Percentiles rank a stretch among this genome's conserved stretches.
phyloP scores from a whole-genome alignment of 2,888 invertebrate species.

The Neria commutata region DNA sequence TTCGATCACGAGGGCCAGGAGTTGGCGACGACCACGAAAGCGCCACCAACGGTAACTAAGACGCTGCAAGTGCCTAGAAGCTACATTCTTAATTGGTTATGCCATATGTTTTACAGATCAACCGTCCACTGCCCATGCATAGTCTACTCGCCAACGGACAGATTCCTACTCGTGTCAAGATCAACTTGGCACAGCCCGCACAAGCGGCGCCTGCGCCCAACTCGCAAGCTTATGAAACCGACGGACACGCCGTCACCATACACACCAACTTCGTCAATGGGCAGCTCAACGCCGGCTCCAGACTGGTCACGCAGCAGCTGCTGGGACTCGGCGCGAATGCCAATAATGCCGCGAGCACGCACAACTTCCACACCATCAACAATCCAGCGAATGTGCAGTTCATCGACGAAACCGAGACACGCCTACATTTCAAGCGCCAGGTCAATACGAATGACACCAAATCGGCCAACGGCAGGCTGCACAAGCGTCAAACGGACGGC shows the following conservation, averaged over 20 bases:
- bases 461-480: neutral
- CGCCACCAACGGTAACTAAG: constrained; percentile 59
- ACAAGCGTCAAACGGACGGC: neutral
- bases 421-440: constrained; percentile 51
- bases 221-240: neutral
- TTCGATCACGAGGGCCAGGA: constrained; percentile 76
- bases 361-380: constrained; percentile 43
- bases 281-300: constrained; percentile 66
- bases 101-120: constrained; percentile 47
- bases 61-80: neutral
- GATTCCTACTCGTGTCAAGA: constrained; percentile 65
- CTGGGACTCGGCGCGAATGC: constrained; percentile 41
- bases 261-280: constrained; percentile 68
- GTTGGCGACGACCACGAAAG: constrained; percentile 66
- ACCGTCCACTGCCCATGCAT: constrained; percentile 64
- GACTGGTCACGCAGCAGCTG: constrained; percentile 67
- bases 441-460: constrained; percentile 5
- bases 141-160: constrained; percentile 68
- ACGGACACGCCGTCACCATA: constrained; percentile 55
- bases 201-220: neutral
- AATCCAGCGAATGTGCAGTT: constrained; percentile 71
- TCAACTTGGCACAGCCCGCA: constrained; percentile 65
- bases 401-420: constrained; percentile 64
- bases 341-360: constrained; percentile 17
- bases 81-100: neutral